These are phyloP conservation scores for Hirtodrosophila trivittata DNA, from an alignment of 2,888 invertebrate species.

Conservation along the genomic window DNA sequence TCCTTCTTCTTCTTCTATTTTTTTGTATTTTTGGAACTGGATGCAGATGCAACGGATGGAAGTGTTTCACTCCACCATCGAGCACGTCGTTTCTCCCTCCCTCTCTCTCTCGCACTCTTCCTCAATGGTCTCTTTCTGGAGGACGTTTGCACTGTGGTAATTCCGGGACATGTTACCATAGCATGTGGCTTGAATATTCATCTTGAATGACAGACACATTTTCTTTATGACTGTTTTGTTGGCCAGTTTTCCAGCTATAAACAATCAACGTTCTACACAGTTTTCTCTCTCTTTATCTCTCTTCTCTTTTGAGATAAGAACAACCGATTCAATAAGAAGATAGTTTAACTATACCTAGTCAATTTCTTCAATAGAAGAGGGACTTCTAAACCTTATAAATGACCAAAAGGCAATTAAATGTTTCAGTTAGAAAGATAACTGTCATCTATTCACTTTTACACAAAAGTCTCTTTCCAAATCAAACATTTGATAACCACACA, in stretches of 20 bases:
- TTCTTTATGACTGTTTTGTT: constrained; percentile 20
- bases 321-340: no score
- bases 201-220: constrained; percentile 12
- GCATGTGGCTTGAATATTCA: constrained; percentile 37
- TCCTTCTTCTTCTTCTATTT: constrained; percentile 14
- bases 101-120: background rate
- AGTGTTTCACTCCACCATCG: constrained; percentile 39
- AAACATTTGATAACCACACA: background rate
- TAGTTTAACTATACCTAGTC: no score
- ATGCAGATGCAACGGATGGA: constrained; percentile 49
- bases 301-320: no score
- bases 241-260: background rate
- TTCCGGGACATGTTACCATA: constrained; percentile 14
- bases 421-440: no score
- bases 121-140: background rate
- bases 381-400: no score
- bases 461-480: no score
- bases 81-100: background rate
- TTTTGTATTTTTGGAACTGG: constrained; percentile 3
- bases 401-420: no score
- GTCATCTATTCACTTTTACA: no score
- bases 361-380: no score
- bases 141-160: constrained; percentile 13
- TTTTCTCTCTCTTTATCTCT: background rate
- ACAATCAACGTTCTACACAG: background rate